Evolutionary conservation across 2,113 vertebrate species (phyloP).

Genomic region (Myrmophylax atrothorax): DNA sequence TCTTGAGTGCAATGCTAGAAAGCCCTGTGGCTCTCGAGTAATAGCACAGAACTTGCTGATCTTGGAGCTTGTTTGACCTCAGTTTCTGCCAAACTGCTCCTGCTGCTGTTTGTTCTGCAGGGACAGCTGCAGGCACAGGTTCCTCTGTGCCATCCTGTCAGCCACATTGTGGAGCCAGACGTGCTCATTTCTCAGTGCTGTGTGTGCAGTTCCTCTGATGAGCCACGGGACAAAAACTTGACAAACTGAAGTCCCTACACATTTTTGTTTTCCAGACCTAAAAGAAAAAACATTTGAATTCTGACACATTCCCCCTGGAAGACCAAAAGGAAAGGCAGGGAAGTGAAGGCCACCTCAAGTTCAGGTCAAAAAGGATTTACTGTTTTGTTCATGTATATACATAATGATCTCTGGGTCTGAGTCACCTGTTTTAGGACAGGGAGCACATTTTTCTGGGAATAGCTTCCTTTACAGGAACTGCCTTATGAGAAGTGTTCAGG

Average conservation of each 20-base stretch:
- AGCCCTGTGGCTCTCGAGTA: not conserved
- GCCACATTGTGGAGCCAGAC: not conserved
- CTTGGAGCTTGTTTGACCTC: not conserved
- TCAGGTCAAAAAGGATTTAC: not conserved
- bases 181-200: not conserved
- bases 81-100: not conserved
- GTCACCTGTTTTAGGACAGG: not conserved
- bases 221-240: not conserved
- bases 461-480: not conserved
- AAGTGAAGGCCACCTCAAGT: not conserved
- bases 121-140: not conserved
- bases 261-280: not conserved
- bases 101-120: not conserved
- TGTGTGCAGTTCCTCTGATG: accelerated
- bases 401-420: not conserved
- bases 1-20: not conserved
- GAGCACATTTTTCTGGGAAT: not conserved
- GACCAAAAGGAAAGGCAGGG: not conserved
- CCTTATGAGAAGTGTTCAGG: not conserved
- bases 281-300: not conserved
- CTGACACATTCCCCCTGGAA: not conserved
- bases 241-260: not conserved
- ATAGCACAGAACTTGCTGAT: not conserved
- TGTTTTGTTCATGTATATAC: not conserved
- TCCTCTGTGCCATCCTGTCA: not conserved